Evolutionary conservation across 2,113 vertebrate species (phyloP).

Genomic region (Tragelaphus scriptus): DNA sequence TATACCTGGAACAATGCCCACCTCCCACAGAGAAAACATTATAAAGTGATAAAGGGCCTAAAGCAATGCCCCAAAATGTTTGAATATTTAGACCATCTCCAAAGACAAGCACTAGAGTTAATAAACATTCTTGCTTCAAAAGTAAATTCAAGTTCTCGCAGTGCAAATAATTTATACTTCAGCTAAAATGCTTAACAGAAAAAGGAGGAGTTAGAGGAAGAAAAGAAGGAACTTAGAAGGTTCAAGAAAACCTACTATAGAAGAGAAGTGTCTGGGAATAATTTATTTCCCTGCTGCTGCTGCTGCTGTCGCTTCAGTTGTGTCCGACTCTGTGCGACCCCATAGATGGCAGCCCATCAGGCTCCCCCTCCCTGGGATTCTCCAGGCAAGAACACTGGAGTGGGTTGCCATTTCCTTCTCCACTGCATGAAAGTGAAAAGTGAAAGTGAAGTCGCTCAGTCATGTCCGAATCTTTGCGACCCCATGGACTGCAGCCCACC

Average conservation of each 20-base stretch:
- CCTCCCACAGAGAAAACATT: constrained; percentile 17
- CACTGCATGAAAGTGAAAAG: too few species aligned
- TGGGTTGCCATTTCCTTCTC: too few species aligned
- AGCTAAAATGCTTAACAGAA: constrained; percentile 32
- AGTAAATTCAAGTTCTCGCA: not conserved
- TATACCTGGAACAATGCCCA: constrained; percentile 33
- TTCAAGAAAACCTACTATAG: constrained; percentile 5
- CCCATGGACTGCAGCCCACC: too few species aligned
- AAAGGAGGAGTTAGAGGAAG: constrained; percentile 5
- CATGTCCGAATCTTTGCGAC: too few species aligned
- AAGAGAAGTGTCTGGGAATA: constrained; percentile 48
- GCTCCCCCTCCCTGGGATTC: too few species aligned
- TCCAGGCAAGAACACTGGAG: too few species aligned
- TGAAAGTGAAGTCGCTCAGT: too few species aligned
- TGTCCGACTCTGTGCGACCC: too few species aligned
- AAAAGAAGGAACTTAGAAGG: constrained; percentile 18
- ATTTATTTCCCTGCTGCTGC: constrained; percentile 26
- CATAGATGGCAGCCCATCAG: too few species aligned
- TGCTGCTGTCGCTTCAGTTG: too few species aligned
- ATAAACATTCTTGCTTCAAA: constrained; percentile 41
- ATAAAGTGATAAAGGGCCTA: constrained; percentile 10
- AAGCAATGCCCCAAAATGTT: not conserved
- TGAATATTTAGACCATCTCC: constrained; percentile 17
- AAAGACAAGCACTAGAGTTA: constrained; percentile 32
- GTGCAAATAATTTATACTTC: constrained; percentile 21